Conservation (phyloP, 1,140 invertebrate genomes). For the Pemphigus obesinymphae region DNA sequence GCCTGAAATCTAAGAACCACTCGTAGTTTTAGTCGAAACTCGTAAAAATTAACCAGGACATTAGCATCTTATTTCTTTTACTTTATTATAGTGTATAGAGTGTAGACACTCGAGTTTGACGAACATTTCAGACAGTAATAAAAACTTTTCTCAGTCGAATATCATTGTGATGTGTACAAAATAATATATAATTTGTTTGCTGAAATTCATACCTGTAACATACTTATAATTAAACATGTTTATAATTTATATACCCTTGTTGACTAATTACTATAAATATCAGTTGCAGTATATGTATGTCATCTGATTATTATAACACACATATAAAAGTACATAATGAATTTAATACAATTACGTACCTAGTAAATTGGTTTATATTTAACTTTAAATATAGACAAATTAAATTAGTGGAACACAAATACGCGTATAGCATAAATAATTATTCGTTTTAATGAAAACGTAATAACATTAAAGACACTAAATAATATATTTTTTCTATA, state of each 20-base stretch:
- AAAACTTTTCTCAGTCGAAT: too few relatives aligned
- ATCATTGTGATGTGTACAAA: neutral
- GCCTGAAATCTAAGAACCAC: neutral
- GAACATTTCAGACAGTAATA: neutral
- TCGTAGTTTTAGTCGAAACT: neutral
- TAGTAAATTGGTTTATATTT: neutral
- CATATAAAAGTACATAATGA: neutral
- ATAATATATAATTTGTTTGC: neutral
- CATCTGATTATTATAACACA: too few relatives aligned
- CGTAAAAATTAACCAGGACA: conserved; percentile 2
- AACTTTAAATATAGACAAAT: neutral
- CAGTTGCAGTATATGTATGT: neutral
- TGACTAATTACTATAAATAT: neutral
- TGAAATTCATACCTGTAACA: neutral
- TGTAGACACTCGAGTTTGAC: neutral
- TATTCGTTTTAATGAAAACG: too few relatives aligned
- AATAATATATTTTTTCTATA: too few relatives aligned
- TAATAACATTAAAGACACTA: too few relatives aligned
- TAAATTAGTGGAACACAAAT: neutral
- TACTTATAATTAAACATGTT: neutral
- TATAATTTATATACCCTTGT: neutral
- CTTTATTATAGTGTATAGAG: too few relatives aligned
- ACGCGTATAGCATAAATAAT: too few relatives aligned
- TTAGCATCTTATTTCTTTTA: conserved; percentile 18
- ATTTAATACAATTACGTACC: neutral